A percentile compares a stretch with the other conserved stretches of the same genome.
Conservation (phyloP, 2,888 invertebrate species). For the Dynastes hyllus region DNA sequence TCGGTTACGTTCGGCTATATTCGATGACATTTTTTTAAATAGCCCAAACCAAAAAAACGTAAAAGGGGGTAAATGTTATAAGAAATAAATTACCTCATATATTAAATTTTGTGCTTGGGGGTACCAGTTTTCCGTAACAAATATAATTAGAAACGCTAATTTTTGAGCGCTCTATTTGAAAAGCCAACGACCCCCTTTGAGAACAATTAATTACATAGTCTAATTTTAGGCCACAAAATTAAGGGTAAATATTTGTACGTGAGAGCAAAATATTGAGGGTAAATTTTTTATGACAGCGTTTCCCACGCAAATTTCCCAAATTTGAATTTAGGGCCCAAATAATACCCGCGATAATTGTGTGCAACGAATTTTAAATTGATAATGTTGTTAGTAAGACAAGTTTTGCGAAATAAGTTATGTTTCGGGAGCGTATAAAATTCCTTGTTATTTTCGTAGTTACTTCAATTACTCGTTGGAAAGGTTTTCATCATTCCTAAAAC, state of each 20-base stretch:
- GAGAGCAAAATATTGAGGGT: constrained; percentile 10
- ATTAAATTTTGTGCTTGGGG: constrained; percentile 1
- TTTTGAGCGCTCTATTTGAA: neutral
- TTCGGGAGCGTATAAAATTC: neutral
- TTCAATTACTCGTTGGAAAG: neutral
- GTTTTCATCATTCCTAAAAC: neutral
- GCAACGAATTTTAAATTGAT: neutral
- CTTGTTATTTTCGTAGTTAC: neutral
- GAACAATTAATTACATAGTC: constrained; percentile 25
- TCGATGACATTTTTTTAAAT: too few species aligned
- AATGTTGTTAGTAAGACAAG: neutral
- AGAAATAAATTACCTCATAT: neutral
- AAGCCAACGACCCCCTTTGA: neutral
- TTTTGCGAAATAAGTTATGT: neutral
- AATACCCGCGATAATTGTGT: neutral
- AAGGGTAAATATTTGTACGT: constrained; percentile 8
- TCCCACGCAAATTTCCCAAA: neutral
- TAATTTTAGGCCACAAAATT: constrained; percentile 22
- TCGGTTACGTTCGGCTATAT: too few species aligned
- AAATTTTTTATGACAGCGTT: constrained; percentile 5
- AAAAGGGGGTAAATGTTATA: neutral
- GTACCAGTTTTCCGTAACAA: neutral
- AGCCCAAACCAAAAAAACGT: neutral
- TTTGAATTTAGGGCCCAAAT: neutral
- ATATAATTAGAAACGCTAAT: constrained; percentile 14